Percentiles rank a stretch among this genome's conserved stretches.
Conservation (phyloP, 2,113 vertebrate species). For the Corythornis cristatus region DNA sequence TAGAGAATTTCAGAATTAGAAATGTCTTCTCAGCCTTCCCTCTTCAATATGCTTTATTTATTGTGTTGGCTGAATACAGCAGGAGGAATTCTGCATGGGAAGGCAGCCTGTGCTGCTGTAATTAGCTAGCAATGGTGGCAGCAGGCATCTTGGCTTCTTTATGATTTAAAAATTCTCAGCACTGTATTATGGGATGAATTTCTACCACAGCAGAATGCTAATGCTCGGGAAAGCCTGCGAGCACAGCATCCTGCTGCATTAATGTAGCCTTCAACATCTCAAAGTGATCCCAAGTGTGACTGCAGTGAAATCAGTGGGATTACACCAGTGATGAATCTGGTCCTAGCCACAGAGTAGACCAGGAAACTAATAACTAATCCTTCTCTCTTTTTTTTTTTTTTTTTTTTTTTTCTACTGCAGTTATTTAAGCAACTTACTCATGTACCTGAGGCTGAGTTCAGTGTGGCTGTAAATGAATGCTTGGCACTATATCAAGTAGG, state of each 20-base stretch:
- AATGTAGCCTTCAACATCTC: background rate
- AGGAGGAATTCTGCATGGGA: constrained; percentile 17
- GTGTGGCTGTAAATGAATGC: background rate
- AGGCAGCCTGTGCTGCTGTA: constrained; percentile 1
- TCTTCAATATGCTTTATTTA: background rate
- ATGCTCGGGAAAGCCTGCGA: background rate
- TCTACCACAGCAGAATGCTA: background rate
- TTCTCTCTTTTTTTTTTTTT: no score
- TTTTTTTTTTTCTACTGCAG: background rate
- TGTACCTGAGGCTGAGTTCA: background rate
- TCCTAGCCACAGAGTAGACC: background rate
- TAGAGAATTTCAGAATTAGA: background rate
- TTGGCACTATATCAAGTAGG: background rate
- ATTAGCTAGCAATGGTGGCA: constrained; percentile 1
- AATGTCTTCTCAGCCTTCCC: background rate
- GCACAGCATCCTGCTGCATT: background rate
- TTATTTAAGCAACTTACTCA: background rate
- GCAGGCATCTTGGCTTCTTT: constrained; percentile 22
- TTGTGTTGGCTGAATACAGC: background rate
- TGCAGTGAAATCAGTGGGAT: background rate
- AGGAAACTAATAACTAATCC: background rate
- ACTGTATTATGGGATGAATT: background rate
- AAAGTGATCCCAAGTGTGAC: background rate
- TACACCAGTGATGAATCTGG: background rate
- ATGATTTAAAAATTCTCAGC: constrained; percentile 7